Evolutionary conservation across 1,140 invertebrate genomes (phyloP), one percentile per base, ranked within the genome.

Genomic region (Cryptotermes secundus): DNA sequence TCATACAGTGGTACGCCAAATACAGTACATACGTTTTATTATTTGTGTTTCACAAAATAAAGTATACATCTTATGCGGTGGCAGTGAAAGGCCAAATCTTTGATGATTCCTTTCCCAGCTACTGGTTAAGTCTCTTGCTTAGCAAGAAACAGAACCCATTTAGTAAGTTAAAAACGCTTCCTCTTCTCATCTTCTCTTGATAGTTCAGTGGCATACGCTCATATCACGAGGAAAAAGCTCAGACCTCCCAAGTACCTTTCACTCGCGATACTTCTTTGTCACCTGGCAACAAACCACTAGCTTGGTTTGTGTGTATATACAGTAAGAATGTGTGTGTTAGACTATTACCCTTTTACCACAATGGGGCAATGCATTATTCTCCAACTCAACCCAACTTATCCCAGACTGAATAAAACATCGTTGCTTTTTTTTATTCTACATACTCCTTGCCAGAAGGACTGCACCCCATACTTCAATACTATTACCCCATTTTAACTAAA

Each of bases 71-170:
- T 84, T 84, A 42, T 81, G 80, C 84, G 45, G 79, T 84, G 84
- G 84, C 84, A 84, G 84, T 84, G 84, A 84, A 84, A 72, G 81
- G 83, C 72, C 84, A 79, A 79, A 83, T 83, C 83, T 83, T 84
- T 65, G 38, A 34, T 19, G 81, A 82, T 45, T 82, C 81, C 81
- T 82, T 82, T 82, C 81, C 80, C 38, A 82, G 81, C 81, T 82
- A 49, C 81, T 45, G 59, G 59, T 72, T 31, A 72, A 7, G 31
- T 72, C 59, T n/a, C 59, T 72, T 72, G 59, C 59, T 72, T 72
- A 72, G 59, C 59, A 72, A 72, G 59, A 72, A 72, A 72, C 59
- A 72, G 3, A 72, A 72, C 59, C 59, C 26, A 31, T n/a, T 72
- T 72, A 31, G 59, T 72, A n/a, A n/a, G n/a, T 72, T 72, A 72